Conservation (phyloP, 2,888 invertebrate genomes). For the Aleiodes testaceus region DNA sequence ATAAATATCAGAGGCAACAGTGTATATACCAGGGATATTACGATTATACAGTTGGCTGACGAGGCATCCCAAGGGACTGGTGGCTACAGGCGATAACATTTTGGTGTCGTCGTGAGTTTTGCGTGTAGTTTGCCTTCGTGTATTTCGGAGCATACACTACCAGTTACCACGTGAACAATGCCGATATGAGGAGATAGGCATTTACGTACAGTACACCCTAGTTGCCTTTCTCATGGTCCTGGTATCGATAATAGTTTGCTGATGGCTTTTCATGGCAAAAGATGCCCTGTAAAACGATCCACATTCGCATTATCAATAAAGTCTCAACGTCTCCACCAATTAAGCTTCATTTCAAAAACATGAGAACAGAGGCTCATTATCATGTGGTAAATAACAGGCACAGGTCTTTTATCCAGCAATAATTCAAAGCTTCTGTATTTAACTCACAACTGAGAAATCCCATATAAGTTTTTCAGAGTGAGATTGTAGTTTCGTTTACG, state of each 20-base stretch:
- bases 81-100: slow-evolving; percentile 50
- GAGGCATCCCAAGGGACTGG: slow-evolving; percentile 37
- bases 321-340: not conserved
- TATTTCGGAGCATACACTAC: not conserved
- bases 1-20: slow-evolving; percentile 14
- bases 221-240: not conserved
- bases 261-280: slow-evolving; percentile 15
- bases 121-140: slow-evolving; percentile 10
- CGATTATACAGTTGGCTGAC: slow-evolving; percentile 47
- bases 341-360: not conserved
- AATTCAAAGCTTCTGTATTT: slow-evolving; percentile 1
- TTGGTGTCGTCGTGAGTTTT: slow-evolving; percentile 47
- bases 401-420: not conserved
- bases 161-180: slow-evolving; percentile 15
- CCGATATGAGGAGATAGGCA: slow-evolving; percentile 8
- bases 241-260: slow-evolving; percentile 17
- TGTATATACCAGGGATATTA: slow-evolving; percentile 30
- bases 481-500: slow-evolving; percentile 45
- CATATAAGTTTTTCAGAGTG: slow-evolving; percentile 38
- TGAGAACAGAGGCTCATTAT: not conserved
- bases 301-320: slow-evolving; percentile 4
- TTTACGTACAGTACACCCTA: not conserved
- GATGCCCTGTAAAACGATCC: not conserved
- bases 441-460: not conserved
- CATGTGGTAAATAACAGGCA: not conserved